A percentile compares a stretch with the other conserved stretches of the same genome.
Conservation (phyloP, 1,140 invertebrate species). For the Tetraneura akinire region DNA sequence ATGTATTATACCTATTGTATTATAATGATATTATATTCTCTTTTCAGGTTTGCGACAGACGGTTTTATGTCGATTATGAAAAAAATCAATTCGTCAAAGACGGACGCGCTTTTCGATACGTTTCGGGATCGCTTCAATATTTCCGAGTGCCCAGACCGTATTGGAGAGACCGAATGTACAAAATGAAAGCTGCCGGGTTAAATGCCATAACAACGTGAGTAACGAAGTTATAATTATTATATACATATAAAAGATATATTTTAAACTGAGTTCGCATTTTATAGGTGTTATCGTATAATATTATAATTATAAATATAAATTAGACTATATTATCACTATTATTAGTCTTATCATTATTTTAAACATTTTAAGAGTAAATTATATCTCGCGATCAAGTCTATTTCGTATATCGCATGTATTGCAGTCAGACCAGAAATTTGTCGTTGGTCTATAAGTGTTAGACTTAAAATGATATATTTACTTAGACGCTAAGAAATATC, state of each 20-base stretch:
- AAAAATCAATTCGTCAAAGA: conserved; percentile 80
- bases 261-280: no score
- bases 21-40: not conserved
- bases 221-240: not conserved
- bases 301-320: no score
- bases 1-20: no score
- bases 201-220: conserved; percentile 88
- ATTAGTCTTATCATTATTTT: no score
- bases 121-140: conserved; percentile 91
- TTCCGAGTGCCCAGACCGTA: conserved; percentile 79
- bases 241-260: no score
- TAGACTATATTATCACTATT: no score
- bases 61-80: conserved; percentile 64
- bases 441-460: not conserved
- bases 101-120: conserved; percentile 77
- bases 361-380: no score
- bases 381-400: not conserved
- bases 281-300: no score
- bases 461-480: no score
- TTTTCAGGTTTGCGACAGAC: not conserved
- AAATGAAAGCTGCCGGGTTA: conserved; percentile 83
- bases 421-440: not conserved
- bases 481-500: no score
- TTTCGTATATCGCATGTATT: not conserved
- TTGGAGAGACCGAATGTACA: conserved; percentile 82